phyloP scores from a whole-genome alignment of 2,113 vertebrate species.

The Pedionomus torquatus region DNA sequence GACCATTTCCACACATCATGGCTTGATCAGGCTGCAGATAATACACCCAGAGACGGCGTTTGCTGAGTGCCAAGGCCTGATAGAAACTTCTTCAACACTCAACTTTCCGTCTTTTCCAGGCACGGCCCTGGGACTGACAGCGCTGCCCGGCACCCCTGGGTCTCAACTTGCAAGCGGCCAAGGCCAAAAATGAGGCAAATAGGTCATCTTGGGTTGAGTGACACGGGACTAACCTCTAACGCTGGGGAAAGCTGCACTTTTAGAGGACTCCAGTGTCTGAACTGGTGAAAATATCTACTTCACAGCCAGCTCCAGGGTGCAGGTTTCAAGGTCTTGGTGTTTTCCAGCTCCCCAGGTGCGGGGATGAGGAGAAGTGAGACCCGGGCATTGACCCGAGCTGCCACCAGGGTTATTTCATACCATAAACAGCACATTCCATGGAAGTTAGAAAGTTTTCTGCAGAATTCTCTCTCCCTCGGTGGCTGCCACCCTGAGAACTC shows the following conservation, averaged over 20 bases:
- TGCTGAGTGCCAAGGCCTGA: background rate
- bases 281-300: background rate
- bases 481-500: background rate
- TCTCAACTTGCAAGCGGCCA: background rate
- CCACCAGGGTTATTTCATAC: background rate
- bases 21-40: background rate
- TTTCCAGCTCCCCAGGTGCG: background rate
- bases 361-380: background rate
- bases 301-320: background rate
- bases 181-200: background rate
- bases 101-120: background rate
- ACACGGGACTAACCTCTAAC: background rate
- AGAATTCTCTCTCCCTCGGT: background rate
- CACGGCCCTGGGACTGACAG: fast-evolving
- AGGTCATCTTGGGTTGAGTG: no score
- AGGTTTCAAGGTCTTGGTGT: background rate
- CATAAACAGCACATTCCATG: fast-evolving
- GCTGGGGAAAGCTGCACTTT: background rate
- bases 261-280: background rate
- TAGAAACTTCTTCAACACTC: background rate
- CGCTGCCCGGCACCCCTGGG: background rate
- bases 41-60: fast-evolving
- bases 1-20: background rate
- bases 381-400: background rate
- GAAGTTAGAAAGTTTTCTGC: background rate